These are phyloP conservation scores for Vanacampus margaritifer DNA, from an alignment of 2,113 vertebrate genomes.

Conservation along the genomic window DNA sequence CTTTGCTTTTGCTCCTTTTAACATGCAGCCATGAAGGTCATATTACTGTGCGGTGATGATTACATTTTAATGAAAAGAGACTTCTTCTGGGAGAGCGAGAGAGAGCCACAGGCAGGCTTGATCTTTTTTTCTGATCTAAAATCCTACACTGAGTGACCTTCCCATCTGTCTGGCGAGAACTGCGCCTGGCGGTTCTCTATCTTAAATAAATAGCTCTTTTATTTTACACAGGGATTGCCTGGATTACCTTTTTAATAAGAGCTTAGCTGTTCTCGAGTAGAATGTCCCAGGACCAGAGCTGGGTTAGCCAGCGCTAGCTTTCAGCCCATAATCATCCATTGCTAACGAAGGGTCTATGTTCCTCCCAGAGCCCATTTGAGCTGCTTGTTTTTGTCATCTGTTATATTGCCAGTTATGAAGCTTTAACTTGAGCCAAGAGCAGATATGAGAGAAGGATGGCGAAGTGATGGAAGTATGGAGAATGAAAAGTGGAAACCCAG, in stretches of 20 bases:
- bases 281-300: constrained; percentile 38
- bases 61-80: constrained; percentile 72
- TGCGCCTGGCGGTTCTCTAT: constrained; percentile 45
- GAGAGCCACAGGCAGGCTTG: constrained; percentile 60
- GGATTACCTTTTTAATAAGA: constrained; percentile 74
- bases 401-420: constrained; percentile 74
- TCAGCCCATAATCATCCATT: constrained; percentile 57
- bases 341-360: constrained; percentile 62
- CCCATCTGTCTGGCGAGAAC: constrained; percentile 52
- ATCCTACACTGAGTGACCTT: constrained; percentile 61
- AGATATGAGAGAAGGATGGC: constrained; percentile 24
- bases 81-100: constrained; percentile 56
- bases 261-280: constrained; percentile 58
- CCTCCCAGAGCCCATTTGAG: constrained; percentile 58
- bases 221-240: constrained; percentile 66
- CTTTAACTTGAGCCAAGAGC: constrained; percentile 73
- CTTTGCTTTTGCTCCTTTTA: constrained; percentile 67
- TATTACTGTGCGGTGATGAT: constrained; percentile 64
- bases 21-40: constrained; percentile 72
- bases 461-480: constrained; percentile 25
- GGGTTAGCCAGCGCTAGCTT: constrained; percentile 19
- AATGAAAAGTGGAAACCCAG: constrained; percentile 71
- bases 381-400: constrained; percentile 55
- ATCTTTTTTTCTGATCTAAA: constrained; percentile 65
- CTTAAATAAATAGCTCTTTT: constrained; percentile 71